These are phyloP conservation scores for Murina feae DNA, from an alignment of 2,113 vertebrate species.

Conservation along the genomic window DNA sequence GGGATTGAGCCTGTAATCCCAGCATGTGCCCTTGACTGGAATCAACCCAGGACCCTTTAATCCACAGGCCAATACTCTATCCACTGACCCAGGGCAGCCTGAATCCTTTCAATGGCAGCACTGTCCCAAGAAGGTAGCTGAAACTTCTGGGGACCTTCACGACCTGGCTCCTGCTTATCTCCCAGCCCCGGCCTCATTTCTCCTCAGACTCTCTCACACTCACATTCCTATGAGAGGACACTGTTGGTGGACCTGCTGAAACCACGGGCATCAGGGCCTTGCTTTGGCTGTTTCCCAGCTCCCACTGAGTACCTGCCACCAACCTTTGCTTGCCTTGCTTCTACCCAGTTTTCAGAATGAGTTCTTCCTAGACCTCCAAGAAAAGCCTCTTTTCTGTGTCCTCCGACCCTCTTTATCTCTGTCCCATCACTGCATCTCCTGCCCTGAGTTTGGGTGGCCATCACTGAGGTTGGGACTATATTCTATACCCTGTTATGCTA, in stretches of 20 bases:
- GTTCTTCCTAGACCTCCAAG: neutral
- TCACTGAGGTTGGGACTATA: neutral
- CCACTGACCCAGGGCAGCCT: neutral
- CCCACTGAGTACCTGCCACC: accelerated
- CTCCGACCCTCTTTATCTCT: too few relatives aligned
- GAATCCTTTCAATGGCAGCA: neutral
- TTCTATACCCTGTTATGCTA: neutral
- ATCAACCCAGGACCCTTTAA: too few relatives aligned
- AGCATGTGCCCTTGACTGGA: too few relatives aligned
- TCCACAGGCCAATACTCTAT: too few relatives aligned
- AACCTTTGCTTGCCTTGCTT: neutral
- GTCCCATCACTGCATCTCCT: neutral
- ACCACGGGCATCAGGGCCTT: neutral
- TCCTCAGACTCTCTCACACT: neutral
- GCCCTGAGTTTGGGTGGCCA: neutral
- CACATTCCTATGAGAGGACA: neutral
- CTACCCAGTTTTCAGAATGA: neutral
- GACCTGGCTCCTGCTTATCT: neutral
- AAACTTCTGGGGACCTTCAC: neutral
- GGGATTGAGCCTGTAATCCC: too few relatives aligned
- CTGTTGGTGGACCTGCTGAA: neutral
- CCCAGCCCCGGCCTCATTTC: neutral
- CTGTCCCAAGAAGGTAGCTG: neutral
- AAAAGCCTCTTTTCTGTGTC: neutral
- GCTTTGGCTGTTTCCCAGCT: neutral